Evolutionary conservation across 2,888 invertebrate species (phyloP).

Genomic region (Agrochola lota): DNA sequence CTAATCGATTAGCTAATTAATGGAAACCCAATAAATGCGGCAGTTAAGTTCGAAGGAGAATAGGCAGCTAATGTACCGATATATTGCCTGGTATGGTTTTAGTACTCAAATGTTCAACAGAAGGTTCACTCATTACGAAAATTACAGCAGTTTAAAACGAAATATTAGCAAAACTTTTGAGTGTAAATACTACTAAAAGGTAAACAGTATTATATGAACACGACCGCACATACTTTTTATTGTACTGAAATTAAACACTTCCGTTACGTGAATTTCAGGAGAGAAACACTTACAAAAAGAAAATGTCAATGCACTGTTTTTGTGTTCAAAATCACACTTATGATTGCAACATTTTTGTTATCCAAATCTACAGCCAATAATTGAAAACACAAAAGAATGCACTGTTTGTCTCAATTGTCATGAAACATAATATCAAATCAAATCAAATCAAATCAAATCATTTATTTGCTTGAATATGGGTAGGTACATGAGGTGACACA

Average conservation of each 20-base stretch:
- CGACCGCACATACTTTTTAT: neutral
- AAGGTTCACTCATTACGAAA: conserved; percentile 23
- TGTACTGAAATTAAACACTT: neutral
- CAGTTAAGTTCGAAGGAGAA: conserved; percentile 53
- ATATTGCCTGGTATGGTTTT: conserved; percentile 46
- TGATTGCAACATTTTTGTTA: neutral
- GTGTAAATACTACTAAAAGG: too few relatives aligned
- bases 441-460: too few relatives aligned
- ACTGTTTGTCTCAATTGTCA: too few relatives aligned
- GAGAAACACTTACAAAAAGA: neutral
- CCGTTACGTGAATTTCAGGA: neutral
- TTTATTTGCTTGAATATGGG: too few relatives aligned
- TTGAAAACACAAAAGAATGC: neutral
- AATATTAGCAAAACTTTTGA: too few relatives aligned
- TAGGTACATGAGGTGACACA: too few relatives aligned
- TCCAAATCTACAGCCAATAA: neutral
- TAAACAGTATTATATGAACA: neutral
- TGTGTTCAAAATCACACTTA: neutral
- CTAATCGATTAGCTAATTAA: conserved; percentile 60
- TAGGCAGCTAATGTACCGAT: conserved; percentile 58
- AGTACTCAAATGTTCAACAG: conserved; percentile 3
- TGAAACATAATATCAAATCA: too few relatives aligned
- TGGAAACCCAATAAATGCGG: conserved; percentile 62
- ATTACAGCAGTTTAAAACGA: too few relatives aligned
- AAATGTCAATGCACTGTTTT: neutral